Conservation (phyloP, 1,140 invertebrate species). For the Elysia chlorotica region DNA sequence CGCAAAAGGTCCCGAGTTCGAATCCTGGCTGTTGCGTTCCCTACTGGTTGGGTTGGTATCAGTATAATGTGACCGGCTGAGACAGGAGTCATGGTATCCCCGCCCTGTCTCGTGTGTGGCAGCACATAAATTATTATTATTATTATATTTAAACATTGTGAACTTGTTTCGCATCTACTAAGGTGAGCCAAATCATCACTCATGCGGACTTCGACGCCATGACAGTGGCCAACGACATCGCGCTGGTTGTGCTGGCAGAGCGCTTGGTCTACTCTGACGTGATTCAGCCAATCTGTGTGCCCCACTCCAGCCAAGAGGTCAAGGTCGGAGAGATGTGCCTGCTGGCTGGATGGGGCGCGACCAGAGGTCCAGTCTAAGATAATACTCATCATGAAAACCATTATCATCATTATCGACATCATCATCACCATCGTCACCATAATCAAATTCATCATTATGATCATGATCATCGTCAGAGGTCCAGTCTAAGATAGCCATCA, state of each 20-base stretch:
- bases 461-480: background rate
- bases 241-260: slow-evolving; percentile 64
- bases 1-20: too few relatives aligned
- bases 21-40: too few relatives aligned
- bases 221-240: slow-evolving; percentile 69
- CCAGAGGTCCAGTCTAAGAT: slow-evolving; percentile 24
- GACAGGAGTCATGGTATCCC: too few relatives aligned
- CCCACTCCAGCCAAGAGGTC: slow-evolving; percentile 38
- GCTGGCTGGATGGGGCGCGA: slow-evolving; percentile 49
- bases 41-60: too few relatives aligned
- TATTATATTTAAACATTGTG: too few relatives aligned
- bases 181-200: slow-evolving; percentile 35
- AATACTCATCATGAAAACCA: background rate
- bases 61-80: too few relatives aligned
- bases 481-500: background rate
- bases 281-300: slow-evolving; percentile 71
- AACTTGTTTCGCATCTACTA: too few relatives aligned
- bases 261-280: slow-evolving; percentile 64
- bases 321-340: slow-evolving; percentile 24
- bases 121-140: too few relatives aligned
- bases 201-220: slow-evolving; percentile 36
- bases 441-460: background rate
- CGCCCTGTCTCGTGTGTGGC: too few relatives aligned
- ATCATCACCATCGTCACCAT: background rate
- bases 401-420: background rate